Conservation (phyloP, 2,113 vertebrate species). For the Corvus cornix region DNA sequence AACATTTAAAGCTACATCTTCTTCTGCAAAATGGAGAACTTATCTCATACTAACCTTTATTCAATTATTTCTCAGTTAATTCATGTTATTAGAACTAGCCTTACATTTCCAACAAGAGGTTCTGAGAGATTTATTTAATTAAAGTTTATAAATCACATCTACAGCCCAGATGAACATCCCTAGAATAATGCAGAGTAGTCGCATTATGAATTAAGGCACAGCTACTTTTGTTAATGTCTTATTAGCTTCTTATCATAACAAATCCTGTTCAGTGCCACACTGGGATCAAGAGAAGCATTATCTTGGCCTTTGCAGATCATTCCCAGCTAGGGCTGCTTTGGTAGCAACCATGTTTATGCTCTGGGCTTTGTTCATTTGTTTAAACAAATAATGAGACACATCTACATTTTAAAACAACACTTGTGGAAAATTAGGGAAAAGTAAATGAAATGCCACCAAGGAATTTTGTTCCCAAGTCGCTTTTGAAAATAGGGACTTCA, state of each 20-base stretch:
- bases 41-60: constrained; percentile 17
- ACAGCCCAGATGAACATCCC: neutral
- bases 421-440: neutral
- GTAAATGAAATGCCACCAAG: neutral
- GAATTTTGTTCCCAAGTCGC: neutral
- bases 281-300: neutral
- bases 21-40: neutral
- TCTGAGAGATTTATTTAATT: constrained; percentile 55
- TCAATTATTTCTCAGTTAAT: constrained; percentile 39
- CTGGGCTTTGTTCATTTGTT: neutral
- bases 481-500: neutral
- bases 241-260: constrained; percentile 45
- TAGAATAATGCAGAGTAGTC: neutral
- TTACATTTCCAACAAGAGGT: neutral
- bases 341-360: neutral
- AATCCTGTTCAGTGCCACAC: constrained; percentile 2
- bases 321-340: neutral
- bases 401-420: neutral
- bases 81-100: neutral
- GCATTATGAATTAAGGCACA: constrained; percentile 1
- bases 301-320: constrained; percentile 9
- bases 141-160: constrained; percentile 42
- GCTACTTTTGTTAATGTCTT: neutral
- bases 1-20: neutral
- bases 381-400: neutral